Conservation (phyloP, 1,140 invertebrate genomes). For the Chironomus striatipennis region DNA sequence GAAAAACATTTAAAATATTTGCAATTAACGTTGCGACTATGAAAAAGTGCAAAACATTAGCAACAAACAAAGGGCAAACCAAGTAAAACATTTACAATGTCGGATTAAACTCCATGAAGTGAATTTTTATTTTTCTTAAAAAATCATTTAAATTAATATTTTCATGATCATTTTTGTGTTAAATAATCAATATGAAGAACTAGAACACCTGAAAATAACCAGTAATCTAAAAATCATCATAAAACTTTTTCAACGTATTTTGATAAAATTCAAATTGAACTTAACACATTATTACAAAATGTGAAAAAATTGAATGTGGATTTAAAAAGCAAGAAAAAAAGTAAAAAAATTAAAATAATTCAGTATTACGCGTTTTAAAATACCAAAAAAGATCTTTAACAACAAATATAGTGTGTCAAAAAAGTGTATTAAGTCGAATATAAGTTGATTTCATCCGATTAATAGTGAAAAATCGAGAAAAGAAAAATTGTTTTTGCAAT, state of each 20-base stretch:
- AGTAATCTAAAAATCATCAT: too few relatives aligned
- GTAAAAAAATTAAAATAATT: not conserved
- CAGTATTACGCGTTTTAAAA: not conserved
- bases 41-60: too few relatives aligned
- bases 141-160: too few relatives aligned
- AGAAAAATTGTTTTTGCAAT: conserved; percentile 1
- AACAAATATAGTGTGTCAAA: not conserved
- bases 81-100: not conserved
- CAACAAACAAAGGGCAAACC: not conserved
- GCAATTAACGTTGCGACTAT: too few relatives aligned
- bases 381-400: not conserved
- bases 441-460: not conserved
- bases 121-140: too few relatives aligned
- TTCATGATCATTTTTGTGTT: too few relatives aligned
- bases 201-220: too few relatives aligned
- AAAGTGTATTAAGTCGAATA: not conserved
- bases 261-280: not conserved
- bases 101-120: not conserved
- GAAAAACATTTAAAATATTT: too few relatives aligned
- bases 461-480: not conserved
- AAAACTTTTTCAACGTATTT: not conserved
- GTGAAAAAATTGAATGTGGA: not conserved
- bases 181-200: too few relatives aligned
- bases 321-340: not conserved
- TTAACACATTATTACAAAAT: not conserved